A percentile compares a stretch with the other conserved stretches of the same genome.
phyloP scores from a whole-genome alignment of 2,113 vertebrate genomes.

The Salminus brasiliensis region DNA sequence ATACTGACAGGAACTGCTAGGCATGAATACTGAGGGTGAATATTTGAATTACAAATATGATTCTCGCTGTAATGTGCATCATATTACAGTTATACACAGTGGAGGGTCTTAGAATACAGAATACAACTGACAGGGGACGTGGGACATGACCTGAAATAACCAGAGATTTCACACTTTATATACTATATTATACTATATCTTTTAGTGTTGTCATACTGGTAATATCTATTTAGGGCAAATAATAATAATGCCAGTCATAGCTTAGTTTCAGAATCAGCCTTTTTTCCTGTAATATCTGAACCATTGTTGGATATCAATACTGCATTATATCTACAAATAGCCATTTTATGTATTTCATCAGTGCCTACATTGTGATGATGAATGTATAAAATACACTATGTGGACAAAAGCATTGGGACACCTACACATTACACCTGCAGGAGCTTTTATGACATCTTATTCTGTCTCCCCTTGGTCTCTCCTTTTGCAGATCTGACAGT shows the following conservation, averaged over 20 bases:
- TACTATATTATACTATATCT: no score
- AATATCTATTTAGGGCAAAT: not conserved
- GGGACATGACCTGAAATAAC: not conserved
- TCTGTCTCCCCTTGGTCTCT: no score
- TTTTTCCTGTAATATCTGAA: not conserved
- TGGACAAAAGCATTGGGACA: no score
- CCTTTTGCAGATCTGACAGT: no score
- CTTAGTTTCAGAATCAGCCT: no score
- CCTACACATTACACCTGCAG: no score
- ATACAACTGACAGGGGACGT: not conserved
- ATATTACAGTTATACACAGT: not conserved
- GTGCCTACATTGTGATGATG: not conserved
- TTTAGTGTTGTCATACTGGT: not conserved
- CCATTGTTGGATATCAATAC: not conserved
- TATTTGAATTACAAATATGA: slow-evolving; percentile 15
- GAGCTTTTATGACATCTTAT: no score
- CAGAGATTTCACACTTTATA: not conserved
- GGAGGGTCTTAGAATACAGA: not conserved
- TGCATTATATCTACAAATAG: not conserved
- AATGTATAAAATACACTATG: not conserved
- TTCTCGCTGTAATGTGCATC: not conserved
- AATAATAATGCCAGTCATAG: no score
- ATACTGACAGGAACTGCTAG: not conserved
- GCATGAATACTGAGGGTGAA: slow-evolving; percentile 21
- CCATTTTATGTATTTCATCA: not conserved